A percentile compares a stretch with the other conserved stretches of the same genome.
These are phyloP conservation scores for Galeruca laticollis DNA, from an alignment of 2,888 invertebrate species.

Conservation along the genomic window DNA sequence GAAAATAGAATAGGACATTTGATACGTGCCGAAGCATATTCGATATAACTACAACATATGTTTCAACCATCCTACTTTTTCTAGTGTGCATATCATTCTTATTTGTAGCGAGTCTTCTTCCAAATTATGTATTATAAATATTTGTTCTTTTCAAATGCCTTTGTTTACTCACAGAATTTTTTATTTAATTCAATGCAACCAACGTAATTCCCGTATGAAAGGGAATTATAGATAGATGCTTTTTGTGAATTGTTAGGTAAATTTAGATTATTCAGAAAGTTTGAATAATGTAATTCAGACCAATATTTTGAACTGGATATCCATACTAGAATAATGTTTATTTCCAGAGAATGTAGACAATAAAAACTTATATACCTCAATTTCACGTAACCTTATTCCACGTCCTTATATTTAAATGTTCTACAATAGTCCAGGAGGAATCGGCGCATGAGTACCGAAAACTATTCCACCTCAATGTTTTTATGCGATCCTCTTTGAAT, in stretches of 20 bases:
- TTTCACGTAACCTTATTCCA: background rate
- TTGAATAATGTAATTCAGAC: constrained; percentile 11
- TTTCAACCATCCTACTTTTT: background rate
- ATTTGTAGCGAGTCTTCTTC: background rate
- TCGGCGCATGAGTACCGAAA: too few relatives aligned
- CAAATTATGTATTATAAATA: background rate
- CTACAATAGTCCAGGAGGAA: too few relatives aligned
- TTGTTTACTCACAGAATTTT: background rate
- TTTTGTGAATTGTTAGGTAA: background rate
- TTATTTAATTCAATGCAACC: background rate
- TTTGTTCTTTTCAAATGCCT: background rate
- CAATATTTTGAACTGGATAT: constrained; percentile 13
- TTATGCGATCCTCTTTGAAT: too few relatives aligned
- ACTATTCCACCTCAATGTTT: too few relatives aligned
- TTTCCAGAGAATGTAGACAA: constrained; percentile 6
- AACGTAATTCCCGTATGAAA: background rate
- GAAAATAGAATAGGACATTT: constrained; percentile 5
- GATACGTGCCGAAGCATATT: background rate
- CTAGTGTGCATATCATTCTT: background rate
- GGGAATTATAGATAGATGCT: background rate
- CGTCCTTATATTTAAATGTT: background rate
- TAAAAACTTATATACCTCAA: constrained; percentile 3
- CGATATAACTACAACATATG: background rate
- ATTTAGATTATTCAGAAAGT: constrained; percentile 18
- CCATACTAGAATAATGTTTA: background rate